A percentile compares a stretch with the other conserved stretches of the same genome.
phyloP scores from a whole-genome alignment of 92 coral and sea anemone species.

The Porites evermanni region DNA sequence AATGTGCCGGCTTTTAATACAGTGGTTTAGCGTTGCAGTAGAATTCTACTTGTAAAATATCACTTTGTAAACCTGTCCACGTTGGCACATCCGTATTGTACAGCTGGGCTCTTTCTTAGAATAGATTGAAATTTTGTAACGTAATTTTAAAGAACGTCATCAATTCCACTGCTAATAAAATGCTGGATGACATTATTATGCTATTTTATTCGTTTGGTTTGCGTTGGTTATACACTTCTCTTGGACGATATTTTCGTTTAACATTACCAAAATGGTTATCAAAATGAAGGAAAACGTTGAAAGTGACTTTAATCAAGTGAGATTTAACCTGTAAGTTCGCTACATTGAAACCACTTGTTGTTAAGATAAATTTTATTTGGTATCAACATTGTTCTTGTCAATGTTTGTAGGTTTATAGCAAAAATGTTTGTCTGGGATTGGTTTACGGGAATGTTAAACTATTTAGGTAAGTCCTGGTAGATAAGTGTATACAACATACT shows the following conservation, averaged over 20 bases:
- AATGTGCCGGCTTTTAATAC: conserved; percentile 11
- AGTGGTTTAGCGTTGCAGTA: neutral
- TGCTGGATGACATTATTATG: neutral
- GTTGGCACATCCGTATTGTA: conserved; percentile 9
- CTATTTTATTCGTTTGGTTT: neutral
- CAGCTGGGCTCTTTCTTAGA: neutral
- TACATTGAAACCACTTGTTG: neutral
- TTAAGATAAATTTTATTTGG: conserved; percentile 1
- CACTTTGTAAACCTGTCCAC: conserved; percentile 17
- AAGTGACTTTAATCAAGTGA: conserved; percentile 10
- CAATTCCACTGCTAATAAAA: neutral
- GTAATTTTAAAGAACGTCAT: conserved; percentile 37
- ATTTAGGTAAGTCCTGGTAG: conserved; percentile 78
- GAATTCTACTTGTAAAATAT: neutral
- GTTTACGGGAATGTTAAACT: conserved; percentile 82
- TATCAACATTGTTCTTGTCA: neutral
- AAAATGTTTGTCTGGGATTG: conserved; percentile 98
- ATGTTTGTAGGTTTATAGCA: conserved; percentile 60
- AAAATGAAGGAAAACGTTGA: neutral
- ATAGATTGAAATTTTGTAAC: neutral
- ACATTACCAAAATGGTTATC: neutral
- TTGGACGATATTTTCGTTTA: neutral
- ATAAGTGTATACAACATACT: too few species aligned
- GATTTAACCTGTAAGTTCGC: conserved; percentile 30
- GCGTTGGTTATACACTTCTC: neutral